Percentiles rank a stretch among this genome's conserved stretches.
Evolutionary conservation across 2,797 vertebrate species (phyloP).

Genomic region (Micrastur ruficollis): DNA sequence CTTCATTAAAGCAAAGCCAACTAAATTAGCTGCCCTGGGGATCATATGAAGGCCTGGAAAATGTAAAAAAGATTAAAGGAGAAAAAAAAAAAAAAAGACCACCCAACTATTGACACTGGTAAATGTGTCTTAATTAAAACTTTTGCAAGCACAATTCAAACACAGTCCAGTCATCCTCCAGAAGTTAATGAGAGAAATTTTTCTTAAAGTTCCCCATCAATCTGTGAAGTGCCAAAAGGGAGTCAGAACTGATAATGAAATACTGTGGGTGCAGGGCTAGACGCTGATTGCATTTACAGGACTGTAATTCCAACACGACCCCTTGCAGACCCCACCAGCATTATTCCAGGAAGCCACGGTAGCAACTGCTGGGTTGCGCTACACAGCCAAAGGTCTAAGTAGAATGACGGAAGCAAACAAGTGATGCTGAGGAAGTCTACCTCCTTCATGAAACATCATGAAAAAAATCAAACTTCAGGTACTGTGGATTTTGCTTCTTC

Average conservation of each 20-base stretch:
- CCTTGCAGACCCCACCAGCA: background rate
- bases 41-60: background rate
- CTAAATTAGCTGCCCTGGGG: background rate
- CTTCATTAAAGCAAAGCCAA: background rate
- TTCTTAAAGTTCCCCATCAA: background rate
- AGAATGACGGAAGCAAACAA: background rate
- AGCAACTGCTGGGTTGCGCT: background rate
- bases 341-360: background rate
- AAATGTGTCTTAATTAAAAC: constrained; percentile 24
- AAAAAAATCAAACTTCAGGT: background rate
- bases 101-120: background rate
- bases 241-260: background rate
- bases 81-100: background rate
- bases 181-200: background rate
- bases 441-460: background rate
- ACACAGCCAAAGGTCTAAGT: background rate
- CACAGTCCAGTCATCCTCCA: background rate
- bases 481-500: background rate
- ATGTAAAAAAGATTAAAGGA: background rate
- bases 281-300: background rate
- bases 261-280: background rate
- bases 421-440: background rate
- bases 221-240: background rate
- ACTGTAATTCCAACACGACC: background rate
- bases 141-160: background rate